A percentile compares a stretch with the other conserved stretches of the same genome.
phyloP scores from a whole-genome alignment of 2,888 invertebrate species.

The Limnephilus lunatus region DNA sequence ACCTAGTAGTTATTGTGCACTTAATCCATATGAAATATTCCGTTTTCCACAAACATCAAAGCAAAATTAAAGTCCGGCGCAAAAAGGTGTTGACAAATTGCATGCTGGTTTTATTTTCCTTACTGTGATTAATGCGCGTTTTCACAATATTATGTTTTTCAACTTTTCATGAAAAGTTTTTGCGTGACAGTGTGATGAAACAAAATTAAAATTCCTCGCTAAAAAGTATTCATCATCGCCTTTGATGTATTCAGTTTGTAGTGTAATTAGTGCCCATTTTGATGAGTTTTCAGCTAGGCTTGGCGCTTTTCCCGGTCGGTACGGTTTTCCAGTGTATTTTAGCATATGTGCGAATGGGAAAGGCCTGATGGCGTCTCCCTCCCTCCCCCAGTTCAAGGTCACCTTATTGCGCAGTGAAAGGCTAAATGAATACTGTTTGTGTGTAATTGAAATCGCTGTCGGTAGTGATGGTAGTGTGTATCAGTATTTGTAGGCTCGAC shows the following conservation, averaged over 20 bases:
- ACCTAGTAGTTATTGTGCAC: constrained; percentile 23
- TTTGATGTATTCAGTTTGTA: not conserved
- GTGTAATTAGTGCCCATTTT: not conserved
- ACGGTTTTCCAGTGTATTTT: constrained; percentile 19
- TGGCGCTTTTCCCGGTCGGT: not conserved
- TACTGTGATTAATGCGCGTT: not conserved
- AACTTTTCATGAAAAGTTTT: not conserved
- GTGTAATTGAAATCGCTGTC: constrained; percentile 51
- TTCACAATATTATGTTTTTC: not conserved
- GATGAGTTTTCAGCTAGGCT: not conserved
- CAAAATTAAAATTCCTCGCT: not conserved
- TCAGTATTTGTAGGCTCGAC: not conserved
- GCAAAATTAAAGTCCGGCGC: not conserved
- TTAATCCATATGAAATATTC: not conserved
- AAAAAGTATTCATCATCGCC: not conserved
- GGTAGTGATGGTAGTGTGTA: not conserved
- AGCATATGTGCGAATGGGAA: constrained; percentile 38
- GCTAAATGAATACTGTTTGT: constrained; percentile 55
- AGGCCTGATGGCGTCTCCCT: constrained; percentile 17
- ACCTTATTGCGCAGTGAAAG: constrained; percentile 60
- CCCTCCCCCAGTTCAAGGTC: constrained; percentile 56
- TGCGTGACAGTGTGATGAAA: not conserved
- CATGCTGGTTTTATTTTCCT: not conserved
- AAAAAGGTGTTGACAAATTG: not conserved
- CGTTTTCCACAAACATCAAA: not conserved